Conservation (phyloP, 2,797 vertebrate species). For the Rhincodon typus region DNA sequence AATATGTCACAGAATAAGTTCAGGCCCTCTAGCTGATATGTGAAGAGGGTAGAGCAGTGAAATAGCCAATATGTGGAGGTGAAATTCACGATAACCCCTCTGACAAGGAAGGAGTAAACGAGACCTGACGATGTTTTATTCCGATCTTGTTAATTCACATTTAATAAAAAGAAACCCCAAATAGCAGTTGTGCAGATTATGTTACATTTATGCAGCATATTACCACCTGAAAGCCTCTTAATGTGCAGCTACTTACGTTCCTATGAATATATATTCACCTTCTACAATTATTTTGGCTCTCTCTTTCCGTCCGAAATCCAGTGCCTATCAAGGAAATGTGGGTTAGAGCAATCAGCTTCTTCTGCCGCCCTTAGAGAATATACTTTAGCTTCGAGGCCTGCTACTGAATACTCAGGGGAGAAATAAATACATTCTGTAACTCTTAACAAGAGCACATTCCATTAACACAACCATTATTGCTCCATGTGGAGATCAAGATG, state of each 20-base stretch:
- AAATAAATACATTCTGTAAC: conserved; percentile 28
- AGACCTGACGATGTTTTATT: not conserved
- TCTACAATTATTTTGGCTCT: not conserved
- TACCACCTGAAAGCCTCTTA: not conserved
- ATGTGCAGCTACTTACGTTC: not conserved
- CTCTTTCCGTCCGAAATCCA: not conserved
- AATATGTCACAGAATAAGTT: not conserved
- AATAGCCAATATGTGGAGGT: not conserved
- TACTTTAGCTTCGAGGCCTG: not conserved
- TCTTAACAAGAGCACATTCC: conserved; percentile 26
- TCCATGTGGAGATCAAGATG: conserved; percentile 20
- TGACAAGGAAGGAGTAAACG: not conserved
- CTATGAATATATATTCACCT: too few relatives aligned
- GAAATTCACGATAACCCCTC: too few relatives aligned
- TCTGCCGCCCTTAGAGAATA: not conserved
- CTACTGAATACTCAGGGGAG: not conserved
- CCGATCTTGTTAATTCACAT: not conserved
- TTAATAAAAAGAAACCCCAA: not conserved
- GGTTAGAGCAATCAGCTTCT: conserved; percentile 21
- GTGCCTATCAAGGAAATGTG: not conserved
- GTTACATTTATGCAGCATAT: not conserved
- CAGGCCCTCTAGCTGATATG: not conserved
- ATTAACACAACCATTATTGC: conserved; percentile 27
- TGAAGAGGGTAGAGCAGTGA: not conserved
- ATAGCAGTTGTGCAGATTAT: not conserved